Evolutionary conservation across 2,113 vertebrate genomes (phyloP), one percentile per base, ranked within the genome.

Genomic region (Scortum barcoo): DNA sequence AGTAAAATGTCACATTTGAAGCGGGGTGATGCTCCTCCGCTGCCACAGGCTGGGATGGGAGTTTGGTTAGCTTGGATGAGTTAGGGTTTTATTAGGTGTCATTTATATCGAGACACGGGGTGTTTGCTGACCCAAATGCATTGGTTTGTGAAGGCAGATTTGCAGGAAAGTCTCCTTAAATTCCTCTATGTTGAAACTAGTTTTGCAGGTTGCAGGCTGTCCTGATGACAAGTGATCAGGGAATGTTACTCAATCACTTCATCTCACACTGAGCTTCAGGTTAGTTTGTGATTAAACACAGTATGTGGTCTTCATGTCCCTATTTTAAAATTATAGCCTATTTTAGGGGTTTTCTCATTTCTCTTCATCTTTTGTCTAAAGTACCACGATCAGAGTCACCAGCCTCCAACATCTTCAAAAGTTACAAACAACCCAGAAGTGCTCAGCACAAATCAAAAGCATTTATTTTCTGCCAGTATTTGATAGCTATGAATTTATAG

Each of bases 121-220:
- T 16, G 2, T 66, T 69, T 19, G n/a, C n/a, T n/a, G n/a, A n/a
- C n/a, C n/a, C n/a, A n/a, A n/a, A n/a, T n/a, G n/a, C n/a, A 1
- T 30, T 17, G 46, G 9, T 1, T 74, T 38, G 40, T 42, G 65
- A 22, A 75, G n/a, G 57, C 63, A 63, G 65, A 74, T 86, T 74
- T 86, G 58, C 62, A 67, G 67, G 72, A 66, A 83, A 76, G 68
- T 68, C 54, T 73, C 66, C 38, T 69, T 69, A 44, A 85, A 80
- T 89, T 88, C 79, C 61, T 88, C 73, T 78, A 51, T 2, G 85
- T 66, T 77, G 4, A 91, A 95, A 95, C 94, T 63, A 81, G 94
- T 95, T 61, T 40, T 85, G 86, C 94, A 91, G 94, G 92, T 95
- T 93, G 76, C 74, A 75, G 85, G 53, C 58, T 77, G 75, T 81